phyloP scores from a whole-genome alignment of 2,888 invertebrate species.

The Habroteleia sp. region DNA sequence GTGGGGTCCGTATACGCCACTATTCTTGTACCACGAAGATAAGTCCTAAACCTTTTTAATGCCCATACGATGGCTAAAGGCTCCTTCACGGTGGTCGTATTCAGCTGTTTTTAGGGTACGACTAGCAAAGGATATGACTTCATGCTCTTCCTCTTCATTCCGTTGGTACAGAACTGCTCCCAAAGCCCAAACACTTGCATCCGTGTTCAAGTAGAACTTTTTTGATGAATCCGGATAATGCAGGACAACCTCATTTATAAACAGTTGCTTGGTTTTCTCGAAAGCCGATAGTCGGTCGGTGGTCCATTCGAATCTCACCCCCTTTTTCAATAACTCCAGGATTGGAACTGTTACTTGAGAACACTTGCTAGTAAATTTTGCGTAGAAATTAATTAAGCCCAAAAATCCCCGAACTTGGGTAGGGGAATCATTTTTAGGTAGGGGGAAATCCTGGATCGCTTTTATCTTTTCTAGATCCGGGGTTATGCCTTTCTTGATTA shows the following conservation, averaged over 20 bases:
- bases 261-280: constrained; percentile 31
- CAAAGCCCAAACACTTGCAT: constrained; percentile 56
- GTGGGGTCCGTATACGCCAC: constrained; percentile 67
- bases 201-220: constrained; percentile 50
- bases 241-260: constrained; percentile 13
- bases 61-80: constrained; percentile 38
- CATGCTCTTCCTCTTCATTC: constrained; percentile 2
- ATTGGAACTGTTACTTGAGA: too few species aligned
- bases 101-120: constrained; percentile 50
- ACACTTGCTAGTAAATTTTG: too few species aligned
- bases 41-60: constrained; percentile 33
- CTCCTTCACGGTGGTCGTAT: constrained; percentile 22
- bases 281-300: constrained; percentile 31
- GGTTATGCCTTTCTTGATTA: too few species aligned
- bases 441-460: too few species aligned
- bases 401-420: too few species aligned
- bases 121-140: constrained; percentile 65
- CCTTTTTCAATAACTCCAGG: constrained; percentile 13
- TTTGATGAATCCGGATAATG: constrained; percentile 11
- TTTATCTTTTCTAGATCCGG: too few species aligned
- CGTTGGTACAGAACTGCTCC: constrained; percentile 19
- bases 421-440: too few species aligned
- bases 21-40: constrained; percentile 39
- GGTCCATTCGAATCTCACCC: constrained; percentile 35
- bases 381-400: too few species aligned